Evolutionary conservation across 2,888 invertebrate species (phyloP), one percentile per base, ranked within the genome.

Genomic region (Cacoxenus indagator): DNA sequence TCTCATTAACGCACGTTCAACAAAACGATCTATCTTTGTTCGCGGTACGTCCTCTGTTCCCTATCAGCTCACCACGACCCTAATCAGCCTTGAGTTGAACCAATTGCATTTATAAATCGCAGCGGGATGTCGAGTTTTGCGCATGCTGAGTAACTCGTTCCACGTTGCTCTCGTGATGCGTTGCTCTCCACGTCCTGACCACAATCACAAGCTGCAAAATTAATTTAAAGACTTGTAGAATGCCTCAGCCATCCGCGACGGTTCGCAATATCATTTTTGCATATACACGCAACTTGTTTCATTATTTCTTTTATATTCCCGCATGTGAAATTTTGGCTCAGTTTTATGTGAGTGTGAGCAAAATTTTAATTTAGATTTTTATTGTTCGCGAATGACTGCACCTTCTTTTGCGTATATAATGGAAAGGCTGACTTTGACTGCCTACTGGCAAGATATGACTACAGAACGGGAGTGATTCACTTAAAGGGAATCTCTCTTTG

Each of bases 41-140:
- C 43, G 14, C 24, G 17, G 3, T n/a, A n/a, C n/a, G n/a, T n/a
- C n/a, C n/a, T n/a, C n/a, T n/a, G 8, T 4, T 14, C 6, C 2
- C 26, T 62, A n/a, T 4, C 22, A 27, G 19, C 26, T 14, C 11
- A 2, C 14, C 43, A 19, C 61, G n/a, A 29, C 31, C 61, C 29
- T 14, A n/a, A 31, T 19, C 59, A 59, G 37, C 59, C 24, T 55
- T 55, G 22, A 14, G 24, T 26, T 26, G 55, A 55, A 59, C 59
- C 43, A 62, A 62, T 43, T 43, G 24, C 61, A 62, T 62, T 62
- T 62, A 62, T 62, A 62, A 45, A 62, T 26, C 61, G 45, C 61
- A 62, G 61, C 61, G 61, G 61, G 61, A 62, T 26, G 24, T 24
- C 45, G 24, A 45, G 37, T 24, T 51, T 51, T 62, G 43, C 24